Conservation (phyloP, 2,113 vertebrate genomes). For the Brevimyrus niger region DNA sequence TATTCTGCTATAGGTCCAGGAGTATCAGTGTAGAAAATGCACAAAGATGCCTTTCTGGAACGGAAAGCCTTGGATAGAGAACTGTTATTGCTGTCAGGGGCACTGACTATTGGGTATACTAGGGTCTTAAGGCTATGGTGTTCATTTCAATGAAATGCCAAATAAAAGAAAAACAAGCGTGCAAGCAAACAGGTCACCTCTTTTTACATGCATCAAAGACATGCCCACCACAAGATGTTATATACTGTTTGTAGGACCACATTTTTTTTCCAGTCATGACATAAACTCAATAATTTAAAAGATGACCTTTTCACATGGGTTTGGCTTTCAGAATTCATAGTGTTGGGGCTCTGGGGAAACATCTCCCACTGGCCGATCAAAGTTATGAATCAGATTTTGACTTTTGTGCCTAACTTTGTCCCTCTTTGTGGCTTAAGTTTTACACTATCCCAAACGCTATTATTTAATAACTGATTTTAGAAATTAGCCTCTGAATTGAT, state of each 20-base stretch:
- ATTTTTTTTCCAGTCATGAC: neutral
- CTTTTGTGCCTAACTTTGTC: neutral
- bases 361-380: neutral
- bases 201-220: slow-evolving; percentile 1
- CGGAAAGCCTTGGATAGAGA: neutral
- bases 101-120: neutral
- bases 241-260: neutral
- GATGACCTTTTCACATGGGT: slow-evolving; percentile 7
- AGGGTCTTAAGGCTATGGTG: neutral
- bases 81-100: neutral
- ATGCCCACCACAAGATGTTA: neutral
- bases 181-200: neutral
- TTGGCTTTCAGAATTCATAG: neutral
- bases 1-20: neutral
- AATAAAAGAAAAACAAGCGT: neutral
- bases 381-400: neutral
- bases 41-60: neutral
- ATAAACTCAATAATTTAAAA: slow-evolving; percentile 7
- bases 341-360: neutral
- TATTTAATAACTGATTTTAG: neutral
- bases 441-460: neutral
- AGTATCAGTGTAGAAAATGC: neutral
- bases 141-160: neutral
- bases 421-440: neutral
- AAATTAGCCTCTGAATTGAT: neutral